These are phyloP conservation scores for Collichthys lucidus DNA, from an alignment of 2,113 vertebrate genomes.

Conservation along the genomic window DNA sequence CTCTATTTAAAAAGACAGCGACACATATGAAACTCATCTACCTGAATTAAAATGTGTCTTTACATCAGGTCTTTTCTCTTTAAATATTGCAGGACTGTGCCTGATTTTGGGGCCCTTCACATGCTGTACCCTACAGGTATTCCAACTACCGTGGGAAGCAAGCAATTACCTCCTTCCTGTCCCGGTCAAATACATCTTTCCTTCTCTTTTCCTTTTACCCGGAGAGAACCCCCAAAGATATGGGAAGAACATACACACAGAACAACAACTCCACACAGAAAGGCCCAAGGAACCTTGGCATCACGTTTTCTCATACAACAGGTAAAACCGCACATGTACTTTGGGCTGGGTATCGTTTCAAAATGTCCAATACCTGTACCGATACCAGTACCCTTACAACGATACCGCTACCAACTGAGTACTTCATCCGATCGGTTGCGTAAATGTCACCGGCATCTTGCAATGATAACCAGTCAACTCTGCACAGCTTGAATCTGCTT, in stretches of 20 bases:
- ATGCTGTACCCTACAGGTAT: background rate
- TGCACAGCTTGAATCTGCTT: too few species aligned
- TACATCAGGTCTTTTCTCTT: background rate
- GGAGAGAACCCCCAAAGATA: too few species aligned
- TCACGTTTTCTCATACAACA: background rate
- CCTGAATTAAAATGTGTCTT: background rate
- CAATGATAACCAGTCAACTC: too few species aligned
- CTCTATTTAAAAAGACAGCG: background rate
- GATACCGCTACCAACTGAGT: too few species aligned
- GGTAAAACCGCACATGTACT: background rate
- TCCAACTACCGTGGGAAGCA: background rate
- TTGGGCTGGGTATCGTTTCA: background rate
- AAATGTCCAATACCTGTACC: too few species aligned
- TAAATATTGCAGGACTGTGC: background rate
- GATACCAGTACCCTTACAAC: too few species aligned
- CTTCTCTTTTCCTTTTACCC: background rate
- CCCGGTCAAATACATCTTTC: background rate
- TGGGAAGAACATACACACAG: too few species aligned
- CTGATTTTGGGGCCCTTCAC: background rate
- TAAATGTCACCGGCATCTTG: too few species aligned
- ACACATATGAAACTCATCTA: slow-evolving; percentile 24
- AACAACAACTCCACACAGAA: too few species aligned
- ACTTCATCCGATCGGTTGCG: too few species aligned
- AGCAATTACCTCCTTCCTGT: slow-evolving; percentile 13
- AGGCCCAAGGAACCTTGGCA: too few species aligned